A percentile compares a stretch with the other conserved stretches of the same genome.
These are phyloP conservation scores for Sylvilagus bachmani DNA, from an alignment of 2,113 vertebrate species.

Conservation along the genomic window DNA sequence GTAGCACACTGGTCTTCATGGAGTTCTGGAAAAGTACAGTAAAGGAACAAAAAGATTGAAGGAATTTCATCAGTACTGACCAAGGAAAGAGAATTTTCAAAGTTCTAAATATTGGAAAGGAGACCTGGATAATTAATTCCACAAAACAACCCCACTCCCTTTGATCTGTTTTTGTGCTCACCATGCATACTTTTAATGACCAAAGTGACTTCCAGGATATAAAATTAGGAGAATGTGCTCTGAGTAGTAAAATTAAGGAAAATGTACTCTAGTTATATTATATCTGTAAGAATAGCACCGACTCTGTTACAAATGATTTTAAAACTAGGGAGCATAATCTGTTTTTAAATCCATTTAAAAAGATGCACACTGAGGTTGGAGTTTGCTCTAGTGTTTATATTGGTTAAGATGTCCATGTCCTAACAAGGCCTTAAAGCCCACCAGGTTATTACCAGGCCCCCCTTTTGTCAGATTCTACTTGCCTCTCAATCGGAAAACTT, in stretches of 20 bases:
- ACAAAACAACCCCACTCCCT: neutral
- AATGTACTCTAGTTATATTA: neutral
- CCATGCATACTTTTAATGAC: neutral
- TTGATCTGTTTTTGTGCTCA: slow-evolving; percentile 10
- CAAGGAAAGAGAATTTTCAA: neutral
- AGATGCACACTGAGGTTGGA: neutral
- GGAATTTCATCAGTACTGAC: neutral
- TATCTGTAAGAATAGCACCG: neutral
- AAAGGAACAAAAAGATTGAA: neutral
- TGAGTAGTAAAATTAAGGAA: neutral
- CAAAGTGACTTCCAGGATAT: neutral
- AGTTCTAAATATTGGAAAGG: neutral
- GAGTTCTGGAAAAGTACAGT: neutral
- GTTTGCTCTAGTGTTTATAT: too few species aligned
- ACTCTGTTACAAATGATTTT: neutral
- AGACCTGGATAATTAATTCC: neutral
- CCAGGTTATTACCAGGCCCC: too few species aligned
- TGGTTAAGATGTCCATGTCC: too few species aligned
- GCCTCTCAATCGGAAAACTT: too few species aligned
- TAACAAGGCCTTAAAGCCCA: too few species aligned
- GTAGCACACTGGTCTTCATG: neutral
- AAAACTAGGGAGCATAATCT: neutral
- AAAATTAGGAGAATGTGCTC: neutral
- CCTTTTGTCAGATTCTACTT: too few species aligned
- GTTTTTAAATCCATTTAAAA: neutral